Evolutionary conservation across 1,140 invertebrate species (phyloP).

Genomic region (Cheumatopsyche charites): DNA sequence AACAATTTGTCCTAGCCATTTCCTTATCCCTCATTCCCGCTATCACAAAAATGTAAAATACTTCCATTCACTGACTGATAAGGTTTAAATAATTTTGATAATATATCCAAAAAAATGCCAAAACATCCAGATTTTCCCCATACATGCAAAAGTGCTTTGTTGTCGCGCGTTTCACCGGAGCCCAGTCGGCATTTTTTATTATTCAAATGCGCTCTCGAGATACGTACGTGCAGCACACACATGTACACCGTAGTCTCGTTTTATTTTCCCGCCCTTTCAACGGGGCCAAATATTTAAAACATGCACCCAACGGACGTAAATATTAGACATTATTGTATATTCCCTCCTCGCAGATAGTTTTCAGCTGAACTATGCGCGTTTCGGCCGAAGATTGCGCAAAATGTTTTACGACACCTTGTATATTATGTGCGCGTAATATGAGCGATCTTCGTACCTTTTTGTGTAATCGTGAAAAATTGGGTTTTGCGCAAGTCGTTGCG

Average conservation of each 20-base stretch:
- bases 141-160: slow-evolving; percentile 13
- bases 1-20: too few species aligned
- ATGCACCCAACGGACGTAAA: not conserved
- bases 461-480: not conserved
- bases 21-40: too few species aligned
- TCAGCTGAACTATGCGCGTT: not conserved
- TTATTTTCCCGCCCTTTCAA: not conserved
- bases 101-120: too few species aligned
- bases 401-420: too few species aligned
- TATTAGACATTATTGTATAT: too few species aligned
- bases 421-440: too few species aligned
- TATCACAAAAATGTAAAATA: too few species aligned
- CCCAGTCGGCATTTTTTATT: slow-evolving; percentile 7
- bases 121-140: too few species aligned
- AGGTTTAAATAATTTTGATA: too few species aligned
- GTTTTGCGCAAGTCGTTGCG: not conserved
- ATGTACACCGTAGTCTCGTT: not conserved
- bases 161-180: not conserved
- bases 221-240: not conserved
- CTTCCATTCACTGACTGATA: too few species aligned
- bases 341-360: not conserved
- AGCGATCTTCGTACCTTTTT: too few species aligned
- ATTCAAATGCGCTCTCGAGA: slow-evolving; percentile 9
- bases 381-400: too few species aligned
- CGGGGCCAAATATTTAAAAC: slow-evolving; percentile 23